A percentile compares a stretch with the other conserved stretches of the same genome.
Evolutionary conservation across 2,888 invertebrate genomes (phyloP).

Genomic region (Steinernema hermaphroditum): DNA sequence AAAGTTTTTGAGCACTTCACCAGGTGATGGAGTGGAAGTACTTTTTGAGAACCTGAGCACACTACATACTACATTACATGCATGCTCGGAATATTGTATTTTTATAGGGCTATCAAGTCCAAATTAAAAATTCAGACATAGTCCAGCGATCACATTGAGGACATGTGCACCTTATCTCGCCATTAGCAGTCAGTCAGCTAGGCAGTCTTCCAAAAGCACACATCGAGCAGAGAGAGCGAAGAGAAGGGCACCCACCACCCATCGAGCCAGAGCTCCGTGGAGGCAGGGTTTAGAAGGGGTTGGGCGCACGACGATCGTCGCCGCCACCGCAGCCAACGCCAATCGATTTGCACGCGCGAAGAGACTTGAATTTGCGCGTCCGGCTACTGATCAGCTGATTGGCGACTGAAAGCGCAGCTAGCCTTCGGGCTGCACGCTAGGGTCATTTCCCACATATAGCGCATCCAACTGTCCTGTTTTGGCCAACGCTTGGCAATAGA

Average conservation of each 20-base stretch:
- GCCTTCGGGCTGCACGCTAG: neutral
- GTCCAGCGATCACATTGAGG: neutral
- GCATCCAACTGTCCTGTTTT: neutral
- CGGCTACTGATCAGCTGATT: constrained; percentile 28
- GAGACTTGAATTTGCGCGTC: neutral
- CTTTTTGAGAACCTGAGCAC: neutral
- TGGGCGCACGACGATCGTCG: constrained; percentile 30
- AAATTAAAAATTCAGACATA: neutral
- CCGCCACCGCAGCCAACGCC: neutral
- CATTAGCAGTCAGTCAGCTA: neutral
- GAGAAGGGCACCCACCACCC: constrained; percentile 27
- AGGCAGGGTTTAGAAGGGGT: constrained; percentile 29
- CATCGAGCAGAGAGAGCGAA: constrained; percentile 3
- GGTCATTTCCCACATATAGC: neutral
- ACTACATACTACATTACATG: constrained; percentile 12
- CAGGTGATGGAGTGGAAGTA: neutral
- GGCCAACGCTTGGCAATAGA: neutral
- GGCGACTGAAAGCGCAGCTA: neutral
- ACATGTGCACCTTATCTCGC: neutral
- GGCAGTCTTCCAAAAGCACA: neutral
- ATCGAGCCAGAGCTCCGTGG: constrained; percentile 23
- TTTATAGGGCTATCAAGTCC: neutral
- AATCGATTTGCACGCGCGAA: constrained; percentile 29
- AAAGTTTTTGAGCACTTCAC: neutral
- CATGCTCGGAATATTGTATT: neutral